Conservation (phyloP, 2,888 invertebrate species). For the Coenonympha glycerion region DNA sequence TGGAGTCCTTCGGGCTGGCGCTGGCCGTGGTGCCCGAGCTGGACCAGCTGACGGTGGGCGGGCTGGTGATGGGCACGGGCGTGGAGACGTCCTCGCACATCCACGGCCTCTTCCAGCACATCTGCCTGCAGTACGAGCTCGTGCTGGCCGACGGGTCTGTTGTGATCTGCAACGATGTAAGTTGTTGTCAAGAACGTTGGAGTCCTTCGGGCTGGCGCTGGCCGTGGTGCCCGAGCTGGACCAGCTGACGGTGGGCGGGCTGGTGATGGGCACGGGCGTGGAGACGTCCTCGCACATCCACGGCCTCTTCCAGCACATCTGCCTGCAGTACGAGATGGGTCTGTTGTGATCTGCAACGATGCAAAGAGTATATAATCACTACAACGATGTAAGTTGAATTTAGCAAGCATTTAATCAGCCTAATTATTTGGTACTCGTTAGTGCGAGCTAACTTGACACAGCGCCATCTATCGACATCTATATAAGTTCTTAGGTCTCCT, state of each 20-base stretch:
- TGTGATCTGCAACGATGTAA: conserved; percentile 81
- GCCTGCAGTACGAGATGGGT: conserved; percentile 86
- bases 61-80: conserved; percentile 87
- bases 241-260: conserved; percentile 87
- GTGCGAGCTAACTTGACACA: too few species aligned
- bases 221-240: conserved; percentile 88
- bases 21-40: conserved; percentile 87
- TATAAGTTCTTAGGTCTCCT: too few species aligned
- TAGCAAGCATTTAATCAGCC: too few species aligned
- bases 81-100: too few species aligned
- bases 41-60: conserved; percentile 89
- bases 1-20: conserved; percentile 83
- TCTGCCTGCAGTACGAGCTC: conserved; percentile 83
- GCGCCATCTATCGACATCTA: too few species aligned
- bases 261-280: too few species aligned
- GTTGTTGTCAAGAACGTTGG: conserved; percentile 80
- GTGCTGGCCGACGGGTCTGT: conserved; percentile 84
- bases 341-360: conserved; percentile 81
- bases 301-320: too few species aligned
- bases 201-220: conserved; percentile 83
- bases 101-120: too few species aligned
- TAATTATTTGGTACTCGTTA: too few species aligned
- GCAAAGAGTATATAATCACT: too few species aligned
- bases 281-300: too few species aligned
- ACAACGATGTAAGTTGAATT: too few species aligned